Evolutionary conservation across 1,140 invertebrate species (phyloP), one percentile per base, ranked within the genome.

Genomic region (Acyrthosiphon pisum): DNA sequence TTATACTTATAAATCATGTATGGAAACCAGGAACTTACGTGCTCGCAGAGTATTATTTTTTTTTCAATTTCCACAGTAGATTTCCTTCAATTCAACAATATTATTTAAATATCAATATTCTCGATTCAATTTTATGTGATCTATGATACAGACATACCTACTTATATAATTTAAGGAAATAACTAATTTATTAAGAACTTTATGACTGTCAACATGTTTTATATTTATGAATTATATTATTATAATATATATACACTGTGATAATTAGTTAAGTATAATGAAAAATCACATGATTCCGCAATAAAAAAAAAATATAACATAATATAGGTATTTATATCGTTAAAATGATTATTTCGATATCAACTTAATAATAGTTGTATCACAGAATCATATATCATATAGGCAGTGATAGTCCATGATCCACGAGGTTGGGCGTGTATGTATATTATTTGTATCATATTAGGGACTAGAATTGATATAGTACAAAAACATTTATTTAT

Each of bases 41-140:
- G 26, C 26, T 60, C 26, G 6, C 56, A 0, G 56, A 60, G 23
- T 60, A 60, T 30, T 68, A 68, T 68, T 68, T 68, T 56, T 56
- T 50, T 68, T 68, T 76, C n/a, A 76, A 76, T 76, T 76, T 76
- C 30, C 60, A 76, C 60, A 76, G 60, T 76, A 76, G 60, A 76
- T 76, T 76, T 76, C 60, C 60, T 76, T 76, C 60, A 76, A 76
- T 76, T 76, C 60, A 76, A 76, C 30, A 76, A n/a, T 41, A 41
- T 76, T 76, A 76, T 76, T 76, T 35, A n/a, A 76, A 76, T 76
- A 76, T 76, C 6, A 76, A 76, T 41, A 41, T 76, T n/a, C 60
- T 76, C 60, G 6, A 30, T n/a, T 35, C 11, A 76, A 76, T 76
- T n/a, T 76, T n/a, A 76, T 18, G 14, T 76, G 18, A 9, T n/a